phyloP scores from a whole-genome alignment of 2,888 invertebrate genomes.

The Amitus sp. region DNA sequence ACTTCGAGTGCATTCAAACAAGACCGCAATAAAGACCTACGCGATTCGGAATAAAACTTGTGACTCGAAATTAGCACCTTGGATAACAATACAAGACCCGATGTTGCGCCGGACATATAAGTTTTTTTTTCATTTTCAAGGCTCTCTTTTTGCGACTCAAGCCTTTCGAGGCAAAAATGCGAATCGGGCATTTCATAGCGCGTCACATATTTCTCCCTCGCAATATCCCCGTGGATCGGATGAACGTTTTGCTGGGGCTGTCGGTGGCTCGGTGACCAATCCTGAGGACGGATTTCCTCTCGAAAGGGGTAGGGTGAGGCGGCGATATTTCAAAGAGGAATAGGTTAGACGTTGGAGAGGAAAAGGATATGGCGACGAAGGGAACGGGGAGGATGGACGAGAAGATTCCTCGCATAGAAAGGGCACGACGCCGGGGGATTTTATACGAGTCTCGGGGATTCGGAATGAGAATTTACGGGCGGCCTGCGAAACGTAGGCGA shows the following conservation, averaged over 20 bases:
- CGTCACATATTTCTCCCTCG: slow-evolving; percentile 25
- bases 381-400: slow-evolving; percentile 27
- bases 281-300: slow-evolving; percentile 36
- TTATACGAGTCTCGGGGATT: slow-evolving; percentile 63
- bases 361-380: slow-evolving; percentile 41
- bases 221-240: slow-evolving; percentile 18
- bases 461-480: slow-evolving; percentile 64
- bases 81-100: background rate
- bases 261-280: slow-evolving; percentile 34
- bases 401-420: slow-evolving; percentile 37
- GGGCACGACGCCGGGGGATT: slow-evolving; percentile 49
- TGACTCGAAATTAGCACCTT: too few species aligned
- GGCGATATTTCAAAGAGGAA: slow-evolving; percentile 55
- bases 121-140: background rate
- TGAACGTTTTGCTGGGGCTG: slow-evolving; percentile 22
- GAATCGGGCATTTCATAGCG: slow-evolving; percentile 24
- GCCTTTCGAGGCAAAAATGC: slow-evolving; percentile 25
- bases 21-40: too few species aligned
- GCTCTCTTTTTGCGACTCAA: slow-evolving; percentile 5
- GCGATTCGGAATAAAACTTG: too few species aligned
- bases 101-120: background rate
- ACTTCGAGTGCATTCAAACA: too few species aligned
- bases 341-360: slow-evolving; percentile 47
- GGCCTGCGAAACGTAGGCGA: slow-evolving; percentile 48
- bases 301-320: slow-evolving; percentile 28